Evolutionary conservation across 2,888 invertebrate genomes (phyloP).

Genomic region (Drosophila crucigera): DNA sequence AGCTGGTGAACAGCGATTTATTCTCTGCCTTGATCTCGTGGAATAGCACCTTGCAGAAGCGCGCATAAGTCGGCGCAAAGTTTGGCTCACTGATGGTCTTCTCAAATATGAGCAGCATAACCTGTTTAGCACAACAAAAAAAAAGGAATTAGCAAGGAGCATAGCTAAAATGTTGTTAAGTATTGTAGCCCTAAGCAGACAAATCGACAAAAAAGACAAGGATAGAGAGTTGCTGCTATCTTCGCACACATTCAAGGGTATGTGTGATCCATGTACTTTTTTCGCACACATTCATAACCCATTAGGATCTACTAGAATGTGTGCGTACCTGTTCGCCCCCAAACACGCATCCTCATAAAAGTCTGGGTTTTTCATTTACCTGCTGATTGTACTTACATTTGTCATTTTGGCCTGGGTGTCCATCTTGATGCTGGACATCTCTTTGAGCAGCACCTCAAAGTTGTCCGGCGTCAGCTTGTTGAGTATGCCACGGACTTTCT

Average conservation of each 20-base stretch:
- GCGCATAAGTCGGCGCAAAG: constrained; percentile 84
- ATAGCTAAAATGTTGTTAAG: neutral
- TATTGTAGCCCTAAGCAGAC: neutral
- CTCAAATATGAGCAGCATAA: constrained; percentile 84
- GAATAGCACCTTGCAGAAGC: constrained; percentile 83
- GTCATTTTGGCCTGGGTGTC: constrained; percentile 81
- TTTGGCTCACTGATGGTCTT: constrained; percentile 84
- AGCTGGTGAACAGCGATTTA: constrained; percentile 72
- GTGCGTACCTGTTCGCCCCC: too few relatives aligned
- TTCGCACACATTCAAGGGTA: too few relatives aligned
- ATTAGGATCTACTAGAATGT: too few relatives aligned
- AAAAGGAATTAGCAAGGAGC: neutral
- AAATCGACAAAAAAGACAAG: too few relatives aligned
- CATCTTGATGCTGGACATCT: constrained; percentile 80
- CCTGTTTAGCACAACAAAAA: constrained; percentile 46
- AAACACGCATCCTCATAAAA: too few relatives aligned
- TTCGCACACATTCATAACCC: too few relatives aligned
- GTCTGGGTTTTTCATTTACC: too few relatives aligned
- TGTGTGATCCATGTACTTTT: too few relatives aligned
- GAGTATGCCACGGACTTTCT: constrained; percentile 83
- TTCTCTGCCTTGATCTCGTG: constrained; percentile 81
- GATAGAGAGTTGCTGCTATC: too few relatives aligned
- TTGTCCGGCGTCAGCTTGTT: constrained; percentile 83
- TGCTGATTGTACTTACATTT: constrained; percentile 63
- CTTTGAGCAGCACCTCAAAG: constrained; percentile 82